These are phyloP conservation scores for Spodoptera littoralis DNA, from an alignment of 2,888 invertebrate genomes.

Conservation along the genomic window DNA sequence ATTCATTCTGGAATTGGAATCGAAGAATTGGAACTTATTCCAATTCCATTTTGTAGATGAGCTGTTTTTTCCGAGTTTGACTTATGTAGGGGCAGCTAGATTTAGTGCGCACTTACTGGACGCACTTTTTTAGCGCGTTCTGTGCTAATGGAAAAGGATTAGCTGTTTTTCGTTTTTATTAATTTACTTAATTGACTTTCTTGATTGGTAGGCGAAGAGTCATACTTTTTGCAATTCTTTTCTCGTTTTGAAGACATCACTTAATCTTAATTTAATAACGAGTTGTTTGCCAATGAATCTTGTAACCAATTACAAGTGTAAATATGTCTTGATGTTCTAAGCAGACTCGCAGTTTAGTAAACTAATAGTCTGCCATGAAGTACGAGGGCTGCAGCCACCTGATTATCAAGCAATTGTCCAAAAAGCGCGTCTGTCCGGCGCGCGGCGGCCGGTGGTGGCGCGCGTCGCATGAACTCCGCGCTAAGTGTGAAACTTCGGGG, in stretches of 20 bases:
- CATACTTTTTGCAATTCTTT: constrained; percentile 12
- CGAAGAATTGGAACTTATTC: constrained; percentile 86
- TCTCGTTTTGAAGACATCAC: not conserved
- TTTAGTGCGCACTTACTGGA: constrained; percentile 60
- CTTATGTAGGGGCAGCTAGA: constrained; percentile 62
- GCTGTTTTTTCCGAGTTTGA: constrained; percentile 81
- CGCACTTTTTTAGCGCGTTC: constrained; percentile 50
- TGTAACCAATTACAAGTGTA: no score
- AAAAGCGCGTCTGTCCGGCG: constrained; percentile 1
- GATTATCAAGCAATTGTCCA: constrained; percentile 20
- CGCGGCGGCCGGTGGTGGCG: not conserved
- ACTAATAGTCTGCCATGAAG: no score
- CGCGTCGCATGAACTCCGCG: constrained; percentile 34
- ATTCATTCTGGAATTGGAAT: constrained; percentile 85
- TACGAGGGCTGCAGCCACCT: not conserved
- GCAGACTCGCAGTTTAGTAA: no score
- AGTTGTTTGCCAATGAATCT: no score
- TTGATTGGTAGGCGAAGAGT: constrained; percentile 26
- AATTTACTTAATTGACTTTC: constrained; percentile 55
- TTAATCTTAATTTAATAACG: no score
- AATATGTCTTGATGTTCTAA: not conserved
- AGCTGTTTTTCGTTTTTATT: constrained; percentile 55
- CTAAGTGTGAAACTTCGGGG: constrained; percentile 48
- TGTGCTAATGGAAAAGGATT: constrained; percentile 63
- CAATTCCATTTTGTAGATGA: constrained; percentile 85